Evolutionary conservation across 1,140 invertebrate genomes (phyloP), one percentile per base, ranked within the genome.

Genomic region (Zaprionus tsacasi): DNA sequence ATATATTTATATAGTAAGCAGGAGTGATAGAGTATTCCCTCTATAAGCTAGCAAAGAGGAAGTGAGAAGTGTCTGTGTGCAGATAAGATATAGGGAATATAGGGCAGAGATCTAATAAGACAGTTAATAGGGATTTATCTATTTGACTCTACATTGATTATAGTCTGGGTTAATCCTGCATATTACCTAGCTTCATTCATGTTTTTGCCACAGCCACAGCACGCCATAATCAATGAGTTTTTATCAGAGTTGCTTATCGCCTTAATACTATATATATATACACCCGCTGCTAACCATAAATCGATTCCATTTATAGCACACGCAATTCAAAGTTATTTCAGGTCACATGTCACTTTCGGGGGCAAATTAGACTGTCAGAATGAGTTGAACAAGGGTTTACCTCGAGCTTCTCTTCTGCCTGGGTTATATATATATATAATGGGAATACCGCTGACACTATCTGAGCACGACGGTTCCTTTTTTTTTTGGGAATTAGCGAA

Each of bases 291-390:
- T 33, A 36, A 17, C 21, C 13, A 64, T 70, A 65, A 65, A 63
- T 70, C 52, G 59, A 64, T 64, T 55, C 7, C 27, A 43, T 10
- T 56, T 64, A 64, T 56, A 15, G 30, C 33, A 57, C 63, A 35
- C 15, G 35, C 40, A 58, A 50, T 48, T 38, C 33, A 45, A 15
- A 15, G 50, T 17, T 12, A 0, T 36, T 40, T 45, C 4, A 30
- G 59, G 33, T 21, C 21, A 21, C 60, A 70, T 58, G 12, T 67
- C 43, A 43, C 27, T 30, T 60, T 27, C 36, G 17, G 48, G 25
- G 21, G 15, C 55, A 71, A 55, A 59, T 66, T 56, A 43, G 35
- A 59, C 45, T 70, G 61, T 63, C 67, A 57, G 40, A 48, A 10
- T 3, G 30, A 13, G 6, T 17, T 10, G 6, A 35, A 35, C 1